phyloP scores from a whole-genome alignment of 1,140 invertebrate species.

The Drosophila busckii region DNA sequence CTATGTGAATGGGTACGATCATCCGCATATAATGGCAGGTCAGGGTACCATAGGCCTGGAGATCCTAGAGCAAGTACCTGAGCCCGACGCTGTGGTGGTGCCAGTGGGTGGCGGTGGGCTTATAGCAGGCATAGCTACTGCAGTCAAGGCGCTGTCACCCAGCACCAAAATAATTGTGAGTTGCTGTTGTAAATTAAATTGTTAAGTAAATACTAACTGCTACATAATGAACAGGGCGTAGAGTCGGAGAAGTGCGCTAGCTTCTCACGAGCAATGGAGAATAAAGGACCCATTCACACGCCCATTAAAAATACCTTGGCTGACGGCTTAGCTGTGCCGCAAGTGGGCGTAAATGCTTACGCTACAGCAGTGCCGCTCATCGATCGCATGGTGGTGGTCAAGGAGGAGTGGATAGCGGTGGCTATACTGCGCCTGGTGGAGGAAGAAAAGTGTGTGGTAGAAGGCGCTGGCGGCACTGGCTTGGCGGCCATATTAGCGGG shows the following conservation, averaged over 20 bases:
- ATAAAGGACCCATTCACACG: slow-evolving; percentile 85
- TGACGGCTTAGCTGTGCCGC: slow-evolving; percentile 94
- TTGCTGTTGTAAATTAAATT: neutral
- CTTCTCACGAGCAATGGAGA: slow-evolving; percentile 87
- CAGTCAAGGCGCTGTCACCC: slow-evolving; percentile 91
- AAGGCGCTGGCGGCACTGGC: slow-evolving; percentile 93
- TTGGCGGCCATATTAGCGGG: slow-evolving; percentile 92
- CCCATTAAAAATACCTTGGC: slow-evolving; percentile 89
- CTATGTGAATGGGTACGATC: slow-evolving; percentile 92
- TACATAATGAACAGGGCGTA: slow-evolving; percentile 84
- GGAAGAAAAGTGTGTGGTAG: slow-evolving; percentile 94
- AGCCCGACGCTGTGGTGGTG: slow-evolving; percentile 88
- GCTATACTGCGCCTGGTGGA: slow-evolving; percentile 92
- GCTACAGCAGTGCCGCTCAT: slow-evolving; percentile 87
- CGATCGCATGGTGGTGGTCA: slow-evolving; percentile 91
- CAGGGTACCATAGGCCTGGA: slow-evolving; percentile 96
- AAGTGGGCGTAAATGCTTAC: slow-evolving; percentile 93
- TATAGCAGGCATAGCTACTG: slow-evolving; percentile 91
- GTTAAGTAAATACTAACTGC: neutral
- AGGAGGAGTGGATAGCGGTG: slow-evolving; percentile 92
- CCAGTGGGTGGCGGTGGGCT: slow-evolving; percentile 95
- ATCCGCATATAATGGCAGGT: slow-evolving; percentile 95
- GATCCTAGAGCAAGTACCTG: slow-evolving; percentile 90
- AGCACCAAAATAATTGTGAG: slow-evolving; percentile 86
- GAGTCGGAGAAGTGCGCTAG: slow-evolving; percentile 94